Base-by-base conservation (phyloP, 30 jellyfish, hydroid and myxozoan species). In the Catostylus mosaicus region DNA sequence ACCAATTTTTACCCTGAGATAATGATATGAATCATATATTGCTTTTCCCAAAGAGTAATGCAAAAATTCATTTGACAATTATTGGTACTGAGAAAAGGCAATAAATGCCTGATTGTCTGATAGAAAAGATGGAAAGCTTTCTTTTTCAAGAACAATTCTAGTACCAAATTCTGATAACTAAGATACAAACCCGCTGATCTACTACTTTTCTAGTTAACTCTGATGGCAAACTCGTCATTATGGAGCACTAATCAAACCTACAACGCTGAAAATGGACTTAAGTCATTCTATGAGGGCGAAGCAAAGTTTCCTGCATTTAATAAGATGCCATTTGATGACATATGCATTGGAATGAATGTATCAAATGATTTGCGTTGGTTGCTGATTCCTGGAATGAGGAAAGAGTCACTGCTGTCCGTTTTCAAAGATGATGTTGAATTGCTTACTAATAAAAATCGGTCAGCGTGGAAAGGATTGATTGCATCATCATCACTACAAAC, bases 281-380 rank as follows among this genome's bases (percentile, higher is more conserved):
- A 33, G 27, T 67, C 79, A 1, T 67, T 67, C 79, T 33, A 27
- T 5, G 79, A 36, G 29, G 24, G 16, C 32, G 79, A 67, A 33
- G 79, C 79, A 67, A 67, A 67, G 79, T 67, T 67, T 38, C 79
- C 79, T 2, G 79, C 79, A 4, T 67, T 67, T 12, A 67, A 43
- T 23, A 30, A 33, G 1, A 20, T 67, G 10, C 4, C 27, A 67
- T 67, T 67, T 33, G 79, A 67, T n/a, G 79, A 33, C 3, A 27
- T 67, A 30, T 67, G 79, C 61, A 36, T 67, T 34, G 79, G 79
- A 7, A 67, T 67, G 71, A 46, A 29, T 26, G 51, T 46, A 2
- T 27, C 72, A 10, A 29, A 54, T 6, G 71, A 33, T 27, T 19
- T 30, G 3, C 57, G 60, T 0, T 72, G 84, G 84, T 54, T 72